A percentile compares a stretch with the other conserved stretches of the same genome.
These are phyloP conservation scores for Tachyglossus aculeatus DNA, from an alignment of 2,797 vertebrate species.

Conservation along the genomic window DNA sequence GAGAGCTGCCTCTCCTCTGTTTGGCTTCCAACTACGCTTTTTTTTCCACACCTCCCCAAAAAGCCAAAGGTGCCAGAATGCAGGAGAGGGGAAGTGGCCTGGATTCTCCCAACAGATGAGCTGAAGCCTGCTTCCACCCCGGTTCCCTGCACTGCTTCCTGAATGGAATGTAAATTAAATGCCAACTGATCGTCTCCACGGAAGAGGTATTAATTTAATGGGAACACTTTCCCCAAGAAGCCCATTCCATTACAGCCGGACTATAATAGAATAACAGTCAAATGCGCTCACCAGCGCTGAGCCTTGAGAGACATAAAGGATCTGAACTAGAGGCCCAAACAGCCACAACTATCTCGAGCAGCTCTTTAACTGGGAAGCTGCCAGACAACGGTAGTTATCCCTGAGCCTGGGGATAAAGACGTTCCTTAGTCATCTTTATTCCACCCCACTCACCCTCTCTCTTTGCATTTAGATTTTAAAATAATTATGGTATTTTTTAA, in stretches of 20 bases:
- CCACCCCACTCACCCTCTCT: background rate
- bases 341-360: too few species aligned
- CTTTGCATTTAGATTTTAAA: too few species aligned
- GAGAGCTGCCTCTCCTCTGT: background rate
- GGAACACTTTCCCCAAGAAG: conserved; percentile 50
- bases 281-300: background rate
- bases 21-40: too few species aligned
- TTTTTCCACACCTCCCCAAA: too few species aligned
- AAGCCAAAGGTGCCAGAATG: too few species aligned
- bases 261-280: conserved; percentile 34
- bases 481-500: too few species aligned
- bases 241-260: conserved; percentile 71
- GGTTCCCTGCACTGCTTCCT: background rate
- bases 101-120: background rate
- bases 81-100: fast-evolving
- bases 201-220: conserved; percentile 72
- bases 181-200: conserved; percentile 64
- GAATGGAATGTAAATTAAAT: conserved; percentile 73
- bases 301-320: too few species aligned
- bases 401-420: too few species aligned
- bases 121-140: conserved; percentile 7
- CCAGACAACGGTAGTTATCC: too few species aligned
- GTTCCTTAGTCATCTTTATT: background rate
- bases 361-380: too few species aligned
- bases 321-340: too few species aligned